Evolutionary conservation across 2,113 vertebrate genomes (phyloP), one percentile per base, ranked within the genome.

Genomic region (Indicator indicator): DNA sequence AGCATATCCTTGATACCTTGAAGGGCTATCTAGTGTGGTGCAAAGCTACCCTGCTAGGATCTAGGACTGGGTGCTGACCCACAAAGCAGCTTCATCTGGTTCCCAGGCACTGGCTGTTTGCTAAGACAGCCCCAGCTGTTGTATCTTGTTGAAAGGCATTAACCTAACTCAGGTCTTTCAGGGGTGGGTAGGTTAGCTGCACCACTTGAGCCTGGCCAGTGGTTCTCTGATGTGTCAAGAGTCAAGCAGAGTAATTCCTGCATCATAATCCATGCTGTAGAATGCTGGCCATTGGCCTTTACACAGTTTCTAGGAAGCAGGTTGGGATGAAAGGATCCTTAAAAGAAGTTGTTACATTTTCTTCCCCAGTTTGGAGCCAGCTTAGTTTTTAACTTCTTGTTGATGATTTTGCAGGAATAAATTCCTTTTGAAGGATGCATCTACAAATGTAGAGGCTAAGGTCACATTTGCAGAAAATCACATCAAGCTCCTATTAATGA

Each of bases 401-500:
- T 59, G 17, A 8, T 69, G 46, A 50, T 90, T 92, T 92, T 82
- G 46, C 59, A 65, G 50, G 44, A 95, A 86, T 63, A 83, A 76
- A 91, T 62, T 88, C 24, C n/a, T 89, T 78, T 46, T 78, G 70
- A 83, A 81, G 73, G 83, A 82, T 82, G 58, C 63, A 84, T 67
- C 73, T 62, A 75, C n/a, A 64, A 81, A 73, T 44, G 56, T 64
- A 62, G 86, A 93, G 62, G 80, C 93, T 83, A 84, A 94, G 85
- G 54, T 88, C 58, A 75, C 72, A 42, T 88, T 89, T 81, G 77
- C 82, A 86, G 89, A 88, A 87, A 89, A 89, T 83, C 83, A 69
- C 79, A 92, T 75, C 62, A 74, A 88, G 52, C 59, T 93, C 36
- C 73, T 70, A 3, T 88, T 87, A 94, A 81, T 89, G 90, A 93